Base-by-base conservation (phyloP, 1,140 invertebrate species). In the Calliopsis andreniformis region DNA sequence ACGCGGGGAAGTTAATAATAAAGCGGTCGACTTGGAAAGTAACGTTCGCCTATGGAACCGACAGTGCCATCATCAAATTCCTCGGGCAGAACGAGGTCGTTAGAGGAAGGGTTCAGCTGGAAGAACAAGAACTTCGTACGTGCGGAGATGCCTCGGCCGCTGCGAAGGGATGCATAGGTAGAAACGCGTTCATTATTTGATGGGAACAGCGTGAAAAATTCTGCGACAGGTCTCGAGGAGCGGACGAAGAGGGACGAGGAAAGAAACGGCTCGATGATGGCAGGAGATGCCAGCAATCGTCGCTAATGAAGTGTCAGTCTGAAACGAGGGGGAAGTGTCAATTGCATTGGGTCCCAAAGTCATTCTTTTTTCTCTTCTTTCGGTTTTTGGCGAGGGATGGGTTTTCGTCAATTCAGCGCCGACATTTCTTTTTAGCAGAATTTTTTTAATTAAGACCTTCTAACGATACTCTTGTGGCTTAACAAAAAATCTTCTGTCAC, bases 41-140 rank as follows among this genome's bases (percentile, higher is more conserved):
- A 30, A 69, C 39, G 23, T 42, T 49, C 64, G 14, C 23, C 56
- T 76, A 58, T 61, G 43, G 53, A 42, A 59, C 51, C 75, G 75
- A 43, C 51, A 42, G 68, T 53, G 47, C 68, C 64, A 51, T 83
- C 78, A 64, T 82, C 76, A 70, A 82, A 83, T 83, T 83, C 81
- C 69, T 70, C 43, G 45, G 14, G 35, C 49, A 66, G 73, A 70
- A 83, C 81, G 49, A 79, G 81, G 82, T 82, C 76, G 79, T 82
- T 83, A 83, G 53, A 55, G 76, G 47, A 56, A 43, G n/a, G 25
- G 42, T 42, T 61, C 69, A 49, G 56, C 59, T 53, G 49, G 69
- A 66, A 47, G 53, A 68, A 43, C 58, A 83, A 83, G 81, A 83
- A 82, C 32, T 66, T 28, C 16, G 80, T 83, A 83, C 81, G 81